Evolutionary conservation across 2,797 vertebrate species (phyloP).

Genomic region (Nothura maculosa): DNA sequence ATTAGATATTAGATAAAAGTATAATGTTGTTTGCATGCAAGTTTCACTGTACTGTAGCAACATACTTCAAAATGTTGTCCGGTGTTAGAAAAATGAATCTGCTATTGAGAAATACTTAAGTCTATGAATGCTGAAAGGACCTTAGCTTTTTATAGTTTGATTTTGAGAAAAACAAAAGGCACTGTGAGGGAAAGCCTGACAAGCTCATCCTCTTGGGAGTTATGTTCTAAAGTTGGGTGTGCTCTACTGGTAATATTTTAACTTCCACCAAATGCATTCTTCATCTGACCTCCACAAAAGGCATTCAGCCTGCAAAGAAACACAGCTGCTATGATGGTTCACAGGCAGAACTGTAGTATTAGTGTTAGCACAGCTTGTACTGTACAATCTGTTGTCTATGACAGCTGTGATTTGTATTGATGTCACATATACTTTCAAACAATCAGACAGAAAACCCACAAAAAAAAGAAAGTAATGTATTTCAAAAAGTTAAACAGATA

Average conservation of each 20-base stretch:
- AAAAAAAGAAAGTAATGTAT: background rate
- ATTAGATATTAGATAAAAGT: background rate
- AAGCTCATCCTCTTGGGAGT: background rate
- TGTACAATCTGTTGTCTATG: background rate
- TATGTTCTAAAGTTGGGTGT: background rate
- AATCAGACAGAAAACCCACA: background rate
- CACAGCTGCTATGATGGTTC: background rate
- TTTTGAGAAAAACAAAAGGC: background rate
- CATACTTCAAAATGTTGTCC: background rate
- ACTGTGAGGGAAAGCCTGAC: background rate
- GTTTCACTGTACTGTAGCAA: background rate
- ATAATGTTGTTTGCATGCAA: background rate
- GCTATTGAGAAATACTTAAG: background rate
- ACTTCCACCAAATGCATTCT: background rate
- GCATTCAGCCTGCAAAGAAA: background rate
- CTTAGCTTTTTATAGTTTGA: background rate
- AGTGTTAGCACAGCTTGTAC: background rate
- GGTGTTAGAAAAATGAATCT: background rate
- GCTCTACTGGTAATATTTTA: background rate
- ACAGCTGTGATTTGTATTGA: background rate
- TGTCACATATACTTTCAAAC: background rate
- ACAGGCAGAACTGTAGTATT: background rate
- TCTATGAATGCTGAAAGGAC: background rate
- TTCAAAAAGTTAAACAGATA: background rate
- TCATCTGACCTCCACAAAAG: background rate